Base-by-base conservation (phyloP, 1,140 invertebrate genomes). In the Euborellia annulipes region DNA sequence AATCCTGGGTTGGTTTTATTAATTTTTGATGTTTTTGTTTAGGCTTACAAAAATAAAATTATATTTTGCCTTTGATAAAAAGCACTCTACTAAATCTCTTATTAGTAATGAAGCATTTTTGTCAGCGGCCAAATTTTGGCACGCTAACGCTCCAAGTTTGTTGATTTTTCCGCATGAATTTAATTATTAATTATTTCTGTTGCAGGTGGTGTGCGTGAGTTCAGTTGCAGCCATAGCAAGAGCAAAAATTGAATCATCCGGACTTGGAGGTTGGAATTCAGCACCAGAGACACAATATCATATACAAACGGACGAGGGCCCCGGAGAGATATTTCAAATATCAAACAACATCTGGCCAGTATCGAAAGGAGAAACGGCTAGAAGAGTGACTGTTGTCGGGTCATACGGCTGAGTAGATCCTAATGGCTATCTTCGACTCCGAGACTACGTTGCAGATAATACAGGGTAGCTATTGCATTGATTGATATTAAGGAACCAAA, bases 291-390 rank as follows among this genome's bases (percentile, higher is more conserved):
- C 70, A 0, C 85, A 88, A 62, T 89, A 87, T 62, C 85, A 90
- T 64, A 85, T 89, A 53, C 86, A 89, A 63, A 89, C 84, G n/a
- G 86, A 90, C 58, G 85, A 87, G 62, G 85, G 85, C 18, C 79
- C 80, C 0, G 85, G n/a, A 88, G 55, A 38, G 36, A 20, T 85
- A 80, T 62, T 87, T 86, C 65, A 72, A 81, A 46, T 90, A 81
- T 60, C 85, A 89, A 64, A 91, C 86, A 0, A 72, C 82, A 50
- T 87, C 81, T 59, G 85, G 85, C 2, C 85, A 91, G 58, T 91
- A 85, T 58, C 70, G 86, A 13, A 88, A 88, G 63, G 85, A 89
- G 58, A 82, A 85, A 59, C 69, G 85, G 42, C 65, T 89, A 1
- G 53, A 61, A 16, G 58, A 58, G 43, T 56, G 58, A 62, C 60